These are phyloP conservation scores for Dorcus parallelipipedus DNA, from an alignment of 2,888 invertebrate genomes.

Conservation along the genomic window DNA sequence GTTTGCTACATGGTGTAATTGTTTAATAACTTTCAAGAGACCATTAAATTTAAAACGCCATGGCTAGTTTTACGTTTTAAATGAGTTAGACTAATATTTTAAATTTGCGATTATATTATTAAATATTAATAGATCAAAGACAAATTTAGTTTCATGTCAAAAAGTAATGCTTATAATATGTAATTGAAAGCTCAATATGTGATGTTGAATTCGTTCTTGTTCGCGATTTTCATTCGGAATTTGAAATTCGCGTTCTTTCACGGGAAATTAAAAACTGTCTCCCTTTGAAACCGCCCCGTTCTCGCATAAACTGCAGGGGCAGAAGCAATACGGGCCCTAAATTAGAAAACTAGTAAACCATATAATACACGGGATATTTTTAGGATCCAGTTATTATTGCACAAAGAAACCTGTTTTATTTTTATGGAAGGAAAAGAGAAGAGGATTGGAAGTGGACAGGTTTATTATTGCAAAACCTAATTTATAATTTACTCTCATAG, in stretches of 20 bases:
- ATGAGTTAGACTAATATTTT: too few relatives aligned
- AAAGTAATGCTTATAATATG: too few relatives aligned
- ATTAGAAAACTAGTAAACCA: neutral
- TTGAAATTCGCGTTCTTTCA: slow-evolving; percentile 15
- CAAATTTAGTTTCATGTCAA: too few relatives aligned
- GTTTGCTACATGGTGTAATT: too few relatives aligned
- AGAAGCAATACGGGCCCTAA: neutral
- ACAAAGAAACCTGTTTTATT: slow-evolving; percentile 25
- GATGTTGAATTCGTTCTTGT: neutral
- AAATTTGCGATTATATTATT: too few relatives aligned
- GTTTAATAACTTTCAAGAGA: too few relatives aligned
- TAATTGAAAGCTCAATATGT: too few relatives aligned
- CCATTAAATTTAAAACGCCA: too few relatives aligned
- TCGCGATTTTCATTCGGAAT: neutral
- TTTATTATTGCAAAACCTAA: slow-evolving; percentile 19
- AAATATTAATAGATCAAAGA: too few relatives aligned
- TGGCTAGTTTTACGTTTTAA: too few relatives aligned
- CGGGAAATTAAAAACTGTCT: slow-evolving; percentile 9
- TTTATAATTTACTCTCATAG: slow-evolving; percentile 16
- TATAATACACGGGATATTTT: neutral
- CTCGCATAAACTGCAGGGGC: too few relatives aligned
- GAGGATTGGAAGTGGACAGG: slow-evolving; percentile 16
- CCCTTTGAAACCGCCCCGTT: neutral
- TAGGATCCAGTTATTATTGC: slow-evolving; percentile 6
- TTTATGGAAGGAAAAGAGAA: slow-evolving; percentile 15